Conservation (phyloP, 1,140 invertebrate species). For the Diabrotica undecimpunctata region DNA sequence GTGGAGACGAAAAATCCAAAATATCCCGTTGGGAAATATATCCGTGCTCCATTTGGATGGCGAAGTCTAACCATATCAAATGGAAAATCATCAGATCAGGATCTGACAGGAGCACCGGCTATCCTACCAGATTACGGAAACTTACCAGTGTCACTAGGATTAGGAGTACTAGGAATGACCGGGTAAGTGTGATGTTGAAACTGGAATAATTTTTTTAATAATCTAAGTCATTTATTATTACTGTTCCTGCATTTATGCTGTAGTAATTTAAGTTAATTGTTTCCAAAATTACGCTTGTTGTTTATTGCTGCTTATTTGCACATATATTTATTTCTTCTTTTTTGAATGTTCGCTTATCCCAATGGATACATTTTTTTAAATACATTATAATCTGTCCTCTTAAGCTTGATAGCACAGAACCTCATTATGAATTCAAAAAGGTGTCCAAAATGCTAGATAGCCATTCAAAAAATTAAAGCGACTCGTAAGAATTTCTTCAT, state of each 20-base stretch:
- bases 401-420: no score
- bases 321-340: no score
- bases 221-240: not conserved
- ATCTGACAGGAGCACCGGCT: conserved; percentile 7
- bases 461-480: no score
- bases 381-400: no score
- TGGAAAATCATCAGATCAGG: conserved; percentile 8
- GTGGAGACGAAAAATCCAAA: conserved; percentile 50
- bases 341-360: no score
- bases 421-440: no score
- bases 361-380: no score
- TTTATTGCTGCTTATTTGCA: no score
- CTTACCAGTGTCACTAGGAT: conserved; percentile 49
- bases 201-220: not conserved
- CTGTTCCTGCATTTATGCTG: not conserved
- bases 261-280: not conserved
- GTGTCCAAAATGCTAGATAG: no score
- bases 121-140: conserved; percentile 48
- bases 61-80: conserved; percentile 52
- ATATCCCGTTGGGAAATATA: conserved; percentile 50
- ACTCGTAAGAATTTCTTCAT: no score
- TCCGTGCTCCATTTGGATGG: conserved; percentile 55
- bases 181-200: conserved; percentile 20
- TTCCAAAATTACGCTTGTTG: not conserved
- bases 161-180: conserved; percentile 37